Evolutionary conservation across 2,113 vertebrate species (phyloP).

Genomic region (Aspidoscelis tigris): DNA sequence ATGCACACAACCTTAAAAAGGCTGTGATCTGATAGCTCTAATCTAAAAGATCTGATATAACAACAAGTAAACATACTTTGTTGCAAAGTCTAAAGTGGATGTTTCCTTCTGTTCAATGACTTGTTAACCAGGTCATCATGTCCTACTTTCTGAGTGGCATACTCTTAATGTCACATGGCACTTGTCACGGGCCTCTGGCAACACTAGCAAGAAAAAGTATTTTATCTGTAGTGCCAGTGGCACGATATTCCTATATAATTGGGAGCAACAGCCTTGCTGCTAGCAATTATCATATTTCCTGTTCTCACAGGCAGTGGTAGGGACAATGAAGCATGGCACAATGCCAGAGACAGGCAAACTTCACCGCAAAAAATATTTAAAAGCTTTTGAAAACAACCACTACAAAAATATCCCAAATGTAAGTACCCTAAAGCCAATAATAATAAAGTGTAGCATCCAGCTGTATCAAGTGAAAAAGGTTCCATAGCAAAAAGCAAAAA

Average conservation of each 20-base stretch:
- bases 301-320: not conserved
- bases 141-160: conserved; percentile 53
- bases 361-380: not conserved
- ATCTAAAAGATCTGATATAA: conserved; percentile 48
- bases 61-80: conserved; percentile 54
- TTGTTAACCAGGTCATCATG: conserved; percentile 56
- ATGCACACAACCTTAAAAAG: conserved; percentile 63
- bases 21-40: conserved; percentile 59
- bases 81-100: conserved; percentile 67
- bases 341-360: not conserved
- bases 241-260: not conserved
- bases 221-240: not conserved
- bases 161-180: conserved; percentile 22
- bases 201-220: not conserved
- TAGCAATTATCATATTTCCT: not conserved
- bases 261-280: not conserved
- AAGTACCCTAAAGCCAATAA: too few species aligned
- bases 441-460: too few species aligned
- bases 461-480: too few species aligned
- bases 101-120: conserved; percentile 71
- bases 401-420: too few species aligned
- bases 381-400: not conserved
- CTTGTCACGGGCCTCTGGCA: not conserved
- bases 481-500: too few species aligned
- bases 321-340: not conserved